These are phyloP conservation scores for Berghia stephanieae DNA, from an alignment of 1,140 invertebrate genomes.

Conservation along the genomic window DNA sequence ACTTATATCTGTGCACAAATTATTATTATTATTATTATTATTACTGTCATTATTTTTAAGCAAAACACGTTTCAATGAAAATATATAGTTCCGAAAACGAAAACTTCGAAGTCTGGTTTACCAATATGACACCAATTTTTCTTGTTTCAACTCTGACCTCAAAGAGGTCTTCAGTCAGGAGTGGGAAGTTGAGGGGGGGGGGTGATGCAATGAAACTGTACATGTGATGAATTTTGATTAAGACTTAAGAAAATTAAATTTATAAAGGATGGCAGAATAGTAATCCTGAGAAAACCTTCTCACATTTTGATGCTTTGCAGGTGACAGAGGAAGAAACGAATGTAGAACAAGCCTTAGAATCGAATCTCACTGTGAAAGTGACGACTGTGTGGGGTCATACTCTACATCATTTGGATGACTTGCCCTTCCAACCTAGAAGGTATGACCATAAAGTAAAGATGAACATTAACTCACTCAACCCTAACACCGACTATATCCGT, in stretches of 20 bases:
- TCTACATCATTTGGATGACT: conserved; percentile 63
- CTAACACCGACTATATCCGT: too few species aligned
- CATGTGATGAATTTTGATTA: not conserved
- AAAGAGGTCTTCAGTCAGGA: not conserved
- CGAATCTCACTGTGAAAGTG: conserved; percentile 49
- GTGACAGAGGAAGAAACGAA: conserved; percentile 64
- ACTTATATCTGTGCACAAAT: too few species aligned
- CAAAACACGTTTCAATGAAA: too few species aligned
- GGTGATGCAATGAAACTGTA: not conserved
- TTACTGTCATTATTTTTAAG: too few species aligned
- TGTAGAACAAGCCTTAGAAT: conserved; percentile 57
- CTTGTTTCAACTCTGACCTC: not conserved
- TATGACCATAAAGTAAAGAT: conserved; percentile 35
- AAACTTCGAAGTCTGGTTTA: too few species aligned
- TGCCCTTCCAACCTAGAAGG: conserved; percentile 59
- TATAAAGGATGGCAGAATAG: not conserved
- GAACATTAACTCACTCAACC: too few species aligned
- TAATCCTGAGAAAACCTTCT: not conserved
- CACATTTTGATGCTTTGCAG: conserved; percentile 34
- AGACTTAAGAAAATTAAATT: not conserved
- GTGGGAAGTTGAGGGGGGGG: not conserved
- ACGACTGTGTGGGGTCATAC: conserved; percentile 64
- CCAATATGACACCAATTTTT: too few species aligned
- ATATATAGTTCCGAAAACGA: too few species aligned
- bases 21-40: too few species aligned